These are phyloP conservation scores for Pardalotus punctatus DNA, from an alignment of 2,113 vertebrate genomes.

Conservation along the genomic window DNA sequence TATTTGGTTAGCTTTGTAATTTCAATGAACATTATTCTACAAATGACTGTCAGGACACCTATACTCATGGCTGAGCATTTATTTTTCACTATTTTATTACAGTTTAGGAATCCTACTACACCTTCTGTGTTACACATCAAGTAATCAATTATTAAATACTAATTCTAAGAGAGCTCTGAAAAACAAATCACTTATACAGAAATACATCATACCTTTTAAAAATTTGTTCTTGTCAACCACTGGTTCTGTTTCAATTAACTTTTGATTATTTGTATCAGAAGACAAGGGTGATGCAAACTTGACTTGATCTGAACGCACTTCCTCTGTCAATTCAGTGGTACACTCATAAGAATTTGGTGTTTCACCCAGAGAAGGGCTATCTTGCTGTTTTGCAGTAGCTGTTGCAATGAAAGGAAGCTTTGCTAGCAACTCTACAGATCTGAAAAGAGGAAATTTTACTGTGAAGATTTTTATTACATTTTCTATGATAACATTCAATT, in stretches of 20 bases:
- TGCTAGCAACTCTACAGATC: not conserved
- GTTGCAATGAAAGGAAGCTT: slow-evolving; percentile 36
- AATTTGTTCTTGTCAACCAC: not conserved
- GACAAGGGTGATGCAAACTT: not conserved
- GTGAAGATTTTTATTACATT: not conserved
- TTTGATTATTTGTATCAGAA: slow-evolving; percentile 32
- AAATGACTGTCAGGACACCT: not conserved
- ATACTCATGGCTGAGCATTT: not conserved
- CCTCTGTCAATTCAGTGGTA: not conserved
- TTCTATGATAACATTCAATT: not conserved
- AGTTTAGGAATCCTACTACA: not conserved
- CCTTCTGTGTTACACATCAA: not conserved
- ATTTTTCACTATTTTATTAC: not conserved
- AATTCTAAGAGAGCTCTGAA: not conserved
- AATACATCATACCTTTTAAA: slow-evolving; percentile 57
- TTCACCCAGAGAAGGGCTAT: not conserved
- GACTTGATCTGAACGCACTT: not conserved
- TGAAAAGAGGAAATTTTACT: not conserved
- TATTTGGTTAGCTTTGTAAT: not conserved
- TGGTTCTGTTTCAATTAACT: not conserved
- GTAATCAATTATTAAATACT: not conserved
- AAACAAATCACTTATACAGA: not conserved
- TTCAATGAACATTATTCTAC: not conserved
- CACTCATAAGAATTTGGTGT: not conserved
- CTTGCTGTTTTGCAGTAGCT: slow-evolving; percentile 11